phyloP scores from a whole-genome alignment of 1,140 invertebrate genomes.

The Danaus melanippus region DNA sequence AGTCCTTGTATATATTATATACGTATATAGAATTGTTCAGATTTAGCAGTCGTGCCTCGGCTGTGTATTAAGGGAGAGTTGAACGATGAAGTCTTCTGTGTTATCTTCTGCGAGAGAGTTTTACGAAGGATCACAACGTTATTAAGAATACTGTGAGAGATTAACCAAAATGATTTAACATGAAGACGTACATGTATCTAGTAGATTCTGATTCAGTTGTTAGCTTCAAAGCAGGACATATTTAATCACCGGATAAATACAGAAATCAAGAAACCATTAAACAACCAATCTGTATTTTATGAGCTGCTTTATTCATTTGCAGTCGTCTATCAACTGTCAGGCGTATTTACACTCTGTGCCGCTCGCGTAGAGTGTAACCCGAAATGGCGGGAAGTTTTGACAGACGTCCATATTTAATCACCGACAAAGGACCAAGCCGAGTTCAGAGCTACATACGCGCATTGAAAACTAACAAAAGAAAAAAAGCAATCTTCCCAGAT shows the following conservation, averaged over 20 bases:
- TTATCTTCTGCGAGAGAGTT: too few relatives aligned
- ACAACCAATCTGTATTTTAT: constrained; percentile 62
- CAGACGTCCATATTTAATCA: constrained; percentile 58
- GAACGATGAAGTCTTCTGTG: too few relatives aligned
- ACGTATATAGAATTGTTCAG: too few relatives aligned
- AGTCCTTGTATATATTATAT: too few relatives aligned
- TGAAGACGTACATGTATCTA: constrained; percentile 4
- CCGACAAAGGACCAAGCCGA: constrained; percentile 55
- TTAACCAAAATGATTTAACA: too few relatives aligned
- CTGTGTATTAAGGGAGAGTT: too few relatives aligned
- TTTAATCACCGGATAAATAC: constrained; percentile 65
- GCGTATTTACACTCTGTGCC: constrained; percentile 30
- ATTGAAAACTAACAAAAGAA: constrained; percentile 70
- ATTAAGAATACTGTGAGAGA: too few relatives aligned
- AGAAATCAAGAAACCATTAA: constrained; percentile 67
- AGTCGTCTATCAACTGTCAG: constrained; percentile 21
- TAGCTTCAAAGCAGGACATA: constrained; percentile 35
- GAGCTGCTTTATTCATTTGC: constrained; percentile 27
- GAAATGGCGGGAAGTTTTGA: constrained; percentile 24
- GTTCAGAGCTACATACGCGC: constrained; percentile 55
- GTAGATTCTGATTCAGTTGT: constrained; percentile 6
- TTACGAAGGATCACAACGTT: too few relatives aligned
- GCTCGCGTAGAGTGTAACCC: constrained; percentile 19
- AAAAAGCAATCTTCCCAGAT: constrained; percentile 68
- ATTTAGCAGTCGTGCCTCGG: too few relatives aligned